phyloP scores from a whole-genome alignment of 1,140 invertebrate species.

The Neocloeon triangulifer region DNA sequence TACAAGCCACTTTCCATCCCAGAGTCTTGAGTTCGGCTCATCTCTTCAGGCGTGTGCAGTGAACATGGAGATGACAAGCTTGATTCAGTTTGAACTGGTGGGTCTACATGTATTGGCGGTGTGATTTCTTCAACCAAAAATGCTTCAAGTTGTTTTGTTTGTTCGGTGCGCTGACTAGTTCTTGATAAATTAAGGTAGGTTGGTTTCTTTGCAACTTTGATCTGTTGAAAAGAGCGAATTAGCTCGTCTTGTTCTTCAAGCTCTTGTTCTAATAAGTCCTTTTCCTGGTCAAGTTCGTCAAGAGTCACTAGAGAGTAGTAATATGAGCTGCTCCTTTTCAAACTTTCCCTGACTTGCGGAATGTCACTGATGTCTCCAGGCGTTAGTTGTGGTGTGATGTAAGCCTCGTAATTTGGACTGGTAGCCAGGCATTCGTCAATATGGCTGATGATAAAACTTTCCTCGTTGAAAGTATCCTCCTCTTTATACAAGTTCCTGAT shows the following conservation, averaged over 20 bases:
- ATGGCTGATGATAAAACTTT: conserved; percentile 7
- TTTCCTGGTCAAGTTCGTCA: conserved; percentile 9
- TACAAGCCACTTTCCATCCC: no score
- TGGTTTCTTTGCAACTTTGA: conserved; percentile 8
- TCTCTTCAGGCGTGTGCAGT: conserved; percentile 7
- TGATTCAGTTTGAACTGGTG: not conserved
- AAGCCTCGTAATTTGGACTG: conserved; percentile 10
- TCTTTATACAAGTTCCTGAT: conserved; percentile 10
- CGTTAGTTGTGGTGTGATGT: conserved; percentile 10
- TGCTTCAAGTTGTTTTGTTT: not conserved
- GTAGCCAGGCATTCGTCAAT: not conserved
- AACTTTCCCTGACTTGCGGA: no score
- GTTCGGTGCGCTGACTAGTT: conserved; percentile 1
- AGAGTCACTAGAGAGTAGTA: conserved; percentile 13
- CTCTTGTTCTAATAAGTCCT: conserved; percentile 10
- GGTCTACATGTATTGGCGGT: not conserved
- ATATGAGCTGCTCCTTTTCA: conserved; percentile 4
- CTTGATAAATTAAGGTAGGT: conserved; percentile 8
- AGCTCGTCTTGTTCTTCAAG: conserved; percentile 13
- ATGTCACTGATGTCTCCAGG: conserved; percentile 6
- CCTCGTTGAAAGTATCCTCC: conserved; percentile 8
- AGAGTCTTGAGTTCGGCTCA: no score
- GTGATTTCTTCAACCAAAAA: not conserved
- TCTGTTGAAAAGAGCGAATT: conserved; percentile 11
- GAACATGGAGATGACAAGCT: conserved; percentile 2